A percentile compares a stretch with the other conserved stretches of the same genome.
Evolutionary conservation across 2,113 vertebrate species (phyloP).

Genomic region (Oryzias curvinotus): DNA sequence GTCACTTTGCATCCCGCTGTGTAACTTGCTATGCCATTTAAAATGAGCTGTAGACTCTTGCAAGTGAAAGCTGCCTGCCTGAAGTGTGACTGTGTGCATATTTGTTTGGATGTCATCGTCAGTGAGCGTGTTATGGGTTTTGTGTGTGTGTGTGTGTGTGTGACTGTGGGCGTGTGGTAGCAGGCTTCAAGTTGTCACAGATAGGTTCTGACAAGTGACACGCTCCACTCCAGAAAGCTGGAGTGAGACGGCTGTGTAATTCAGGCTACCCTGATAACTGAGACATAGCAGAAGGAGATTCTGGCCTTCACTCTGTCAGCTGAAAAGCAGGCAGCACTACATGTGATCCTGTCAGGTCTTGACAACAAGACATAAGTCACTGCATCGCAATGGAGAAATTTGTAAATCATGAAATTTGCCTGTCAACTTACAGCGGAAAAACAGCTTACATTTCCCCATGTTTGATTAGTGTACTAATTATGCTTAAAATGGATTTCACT

Average conservation of each 20-base stretch:
- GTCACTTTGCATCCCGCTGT: conserved; percentile 53
- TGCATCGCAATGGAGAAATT: conserved; percentile 27
- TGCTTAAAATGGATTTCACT: conserved; percentile 51
- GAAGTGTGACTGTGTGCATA: conserved; percentile 45
- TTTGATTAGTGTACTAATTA: conserved; percentile 46
- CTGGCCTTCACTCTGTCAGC: conserved; percentile 56
- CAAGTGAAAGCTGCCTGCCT: conserved; percentile 58
- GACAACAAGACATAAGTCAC: conserved; percentile 53
- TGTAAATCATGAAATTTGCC: conserved; percentile 43
- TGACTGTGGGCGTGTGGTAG: conserved; percentile 5
- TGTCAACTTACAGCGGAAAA: conserved; percentile 39
- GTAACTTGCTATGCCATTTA: conserved; percentile 52
- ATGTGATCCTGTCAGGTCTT: conserved; percentile 44
- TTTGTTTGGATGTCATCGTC: conserved; percentile 44
- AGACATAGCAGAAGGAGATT: conserved; percentile 47
- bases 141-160: neutral
- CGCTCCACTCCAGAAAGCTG: conserved; percentile 47
- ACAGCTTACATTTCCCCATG: conserved; percentile 32
- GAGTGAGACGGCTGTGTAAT: conserved; percentile 59
- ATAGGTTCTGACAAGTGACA: conserved; percentile 68
- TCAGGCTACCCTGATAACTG: conserved; percentile 54
- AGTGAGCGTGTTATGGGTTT: conserved; percentile 13
- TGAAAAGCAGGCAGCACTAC: conserved; percentile 33
- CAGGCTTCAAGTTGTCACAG: conserved; percentile 44
- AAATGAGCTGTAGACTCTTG: conserved; percentile 57